A percentile compares a stretch with the other conserved stretches of the same genome.
These are phyloP conservation scores for Zaprionus bogoriensis DNA, from an alignment of 2,888 invertebrate genomes.

Conservation along the genomic window DNA sequence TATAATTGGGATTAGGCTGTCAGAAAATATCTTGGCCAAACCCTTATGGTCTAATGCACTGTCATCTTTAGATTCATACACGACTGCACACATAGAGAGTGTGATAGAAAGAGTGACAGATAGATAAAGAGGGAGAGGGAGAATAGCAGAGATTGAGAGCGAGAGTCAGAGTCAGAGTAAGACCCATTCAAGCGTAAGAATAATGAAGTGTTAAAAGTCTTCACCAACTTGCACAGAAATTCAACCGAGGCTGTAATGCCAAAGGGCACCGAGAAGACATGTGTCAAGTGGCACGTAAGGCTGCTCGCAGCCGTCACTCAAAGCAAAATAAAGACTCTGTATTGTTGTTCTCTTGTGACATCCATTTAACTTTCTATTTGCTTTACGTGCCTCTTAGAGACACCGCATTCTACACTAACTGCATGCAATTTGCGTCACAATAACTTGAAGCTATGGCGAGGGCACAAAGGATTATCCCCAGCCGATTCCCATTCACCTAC, in stretches of 20 bases:
- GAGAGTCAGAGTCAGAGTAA: no score
- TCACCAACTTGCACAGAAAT: constrained; percentile 21
- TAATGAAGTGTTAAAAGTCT: constrained; percentile 58
- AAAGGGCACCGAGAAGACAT: constrained; percentile 11
- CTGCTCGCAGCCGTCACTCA: constrained; percentile 26
- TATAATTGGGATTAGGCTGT: no score
- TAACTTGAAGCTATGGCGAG: no score
- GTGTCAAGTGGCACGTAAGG: constrained; percentile 16
- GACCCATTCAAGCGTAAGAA: constrained; percentile 32
- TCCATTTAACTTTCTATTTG: constrained; percentile 13
- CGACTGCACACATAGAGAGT: no score
- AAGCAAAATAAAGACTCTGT: constrained; percentile 43
- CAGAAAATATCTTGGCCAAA: no score
- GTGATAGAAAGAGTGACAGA: no score
- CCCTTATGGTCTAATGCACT: no score
- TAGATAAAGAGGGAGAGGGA: no score
- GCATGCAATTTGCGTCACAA: constrained; percentile 22
- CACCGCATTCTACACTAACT: constrained; percentile 3
- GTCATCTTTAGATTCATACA: no score
- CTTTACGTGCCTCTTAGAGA: constrained; percentile 2
- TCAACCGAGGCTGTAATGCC: constrained; percentile 36
- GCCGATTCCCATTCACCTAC: no score
- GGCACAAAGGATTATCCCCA: no score
- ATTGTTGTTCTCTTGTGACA: constrained; percentile 20
- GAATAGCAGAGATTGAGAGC: no score